Conservation (phyloP, 2,797 vertebrate genomes). For the Gouania willdenowi region DNA sequence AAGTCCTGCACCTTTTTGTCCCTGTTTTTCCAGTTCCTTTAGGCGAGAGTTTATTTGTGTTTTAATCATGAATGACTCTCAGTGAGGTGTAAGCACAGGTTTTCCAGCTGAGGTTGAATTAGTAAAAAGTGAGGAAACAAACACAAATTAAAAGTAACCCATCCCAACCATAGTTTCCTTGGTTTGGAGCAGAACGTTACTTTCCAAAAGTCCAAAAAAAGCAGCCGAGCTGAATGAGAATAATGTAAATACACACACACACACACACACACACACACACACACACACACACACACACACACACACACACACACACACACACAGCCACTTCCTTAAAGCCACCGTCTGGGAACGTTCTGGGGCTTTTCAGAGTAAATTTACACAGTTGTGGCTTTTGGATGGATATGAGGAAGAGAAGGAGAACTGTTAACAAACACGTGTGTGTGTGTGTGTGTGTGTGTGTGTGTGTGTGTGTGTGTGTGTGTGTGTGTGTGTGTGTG, state of each 20-base stretch:
- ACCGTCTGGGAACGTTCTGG: slow-evolving; percentile 38
- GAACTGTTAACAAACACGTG: too few relatives aligned
- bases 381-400: slow-evolving; percentile 47
- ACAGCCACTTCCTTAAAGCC: slow-evolving; percentile 44
- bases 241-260: background rate
- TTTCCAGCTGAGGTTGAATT: slow-evolving; percentile 41
- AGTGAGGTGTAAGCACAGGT: slow-evolving; percentile 36
- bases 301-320: background rate
- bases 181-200: slow-evolving; percentile 38
- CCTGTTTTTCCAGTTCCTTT: slow-evolving; percentile 37
- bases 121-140: too few relatives aligned
- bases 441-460: too few relatives aligned
- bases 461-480: too few relatives aligned
- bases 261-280: background rate
- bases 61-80: slow-evolving; percentile 19
- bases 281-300: background rate
- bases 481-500: too few relatives aligned
- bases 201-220: too few relatives aligned
- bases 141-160: too few relatives aligned
- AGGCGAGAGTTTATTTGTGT: slow-evolving; percentile 20
- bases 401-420: slow-evolving; percentile 31
- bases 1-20: slow-evolving; percentile 15
- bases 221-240: slow-evolving; percentile 6
- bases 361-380: slow-evolving; percentile 55
- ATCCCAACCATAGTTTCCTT: too few relatives aligned